Base-by-base conservation (phyloP, 2,888 invertebrate genomes). In the Phyllotreta cruciferae region DNA sequence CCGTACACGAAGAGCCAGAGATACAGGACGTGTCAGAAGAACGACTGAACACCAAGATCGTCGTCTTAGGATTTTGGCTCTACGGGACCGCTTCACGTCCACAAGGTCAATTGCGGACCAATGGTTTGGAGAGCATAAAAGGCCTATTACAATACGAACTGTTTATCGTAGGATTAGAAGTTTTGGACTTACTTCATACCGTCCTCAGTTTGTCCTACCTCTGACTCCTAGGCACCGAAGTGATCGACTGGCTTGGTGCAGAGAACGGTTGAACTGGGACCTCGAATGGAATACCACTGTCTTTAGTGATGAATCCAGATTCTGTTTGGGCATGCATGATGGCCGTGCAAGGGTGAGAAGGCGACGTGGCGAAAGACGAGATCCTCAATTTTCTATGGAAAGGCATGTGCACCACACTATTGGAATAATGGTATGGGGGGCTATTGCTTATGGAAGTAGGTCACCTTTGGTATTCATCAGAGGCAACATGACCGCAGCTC, bases 291-390 rank as follows among this genome's bases (percentile, higher is more conserved):
- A 36, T 53, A 53, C 0, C 6, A 10, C 34, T 37, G 37, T 37
- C 9, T 53, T 53, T 10, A 53, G 53, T n/a, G 35, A 53, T 37
- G 53, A 53, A 53, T 36, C 53, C 38, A 37, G 53, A 53, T 53
- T 53, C 36, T 53, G 53, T 53, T 3, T 24, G 9, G 53, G 53
- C 6, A 53, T 53, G 38, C 6, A 53, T 53, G 37, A 53, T 53
- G 38, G 37, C 6, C 4, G 9, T 53, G 3, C 38, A 38, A 53
- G 37, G 6, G 37, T 35, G 4, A 35, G 53, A 53, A 37, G 13
- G 38, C 35, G 11, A 11, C 37, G 53, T 35, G 53, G 53, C 11
- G 37, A 52, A 11, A 10, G 45, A 45, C 45, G 11, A 45, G 6
- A 1, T 45, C n/a, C n/a, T n/a, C n/a, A n/a, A n/a, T n/a, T 24